These are phyloP conservation scores for Calonectris borealis DNA, from an alignment of 2,113 vertebrate genomes.

Conservation along the genomic window DNA sequence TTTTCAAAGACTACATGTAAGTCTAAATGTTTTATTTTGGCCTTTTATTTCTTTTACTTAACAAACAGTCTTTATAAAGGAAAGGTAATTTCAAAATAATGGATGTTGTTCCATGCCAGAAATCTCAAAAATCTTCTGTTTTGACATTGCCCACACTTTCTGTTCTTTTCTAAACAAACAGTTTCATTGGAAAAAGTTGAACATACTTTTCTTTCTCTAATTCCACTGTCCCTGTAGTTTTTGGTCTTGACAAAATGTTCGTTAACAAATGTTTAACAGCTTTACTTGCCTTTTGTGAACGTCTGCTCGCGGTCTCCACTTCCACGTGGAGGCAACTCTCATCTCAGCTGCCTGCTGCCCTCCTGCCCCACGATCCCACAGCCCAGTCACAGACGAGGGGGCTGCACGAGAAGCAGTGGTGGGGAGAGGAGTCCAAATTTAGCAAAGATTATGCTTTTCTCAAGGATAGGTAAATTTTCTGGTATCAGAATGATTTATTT, in stretches of 20 bases:
- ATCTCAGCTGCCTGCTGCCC: not conserved
- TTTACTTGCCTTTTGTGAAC: not conserved
- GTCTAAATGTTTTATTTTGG: not conserved
- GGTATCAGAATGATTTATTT: not conserved
- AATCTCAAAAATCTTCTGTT: not conserved
- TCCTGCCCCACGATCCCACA: not conserved
- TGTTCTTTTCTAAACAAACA: not conserved
- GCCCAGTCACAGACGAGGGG: not conserved
- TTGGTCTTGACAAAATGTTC: not conserved
- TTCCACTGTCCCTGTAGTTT: not conserved
- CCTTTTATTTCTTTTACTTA: not conserved
- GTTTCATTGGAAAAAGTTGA: not conserved
- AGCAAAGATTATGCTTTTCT: not conserved
- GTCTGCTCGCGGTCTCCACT: fast-evolving
- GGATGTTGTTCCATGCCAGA: not conserved
- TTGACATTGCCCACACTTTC: not conserved
- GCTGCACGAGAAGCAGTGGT: fast-evolving
- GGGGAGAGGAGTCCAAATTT: not conserved
- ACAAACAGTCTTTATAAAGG: not conserved
- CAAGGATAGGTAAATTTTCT: not conserved
- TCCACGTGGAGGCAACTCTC: fast-evolving
- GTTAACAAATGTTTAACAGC: fast-evolving
- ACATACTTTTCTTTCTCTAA: not conserved
- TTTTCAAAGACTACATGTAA: not conserved
- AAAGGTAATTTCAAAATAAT: not conserved